Evolutionary conservation across 2,797 vertebrate species (phyloP).

Genomic region (Chiroxiphia lanceolata): DNA sequence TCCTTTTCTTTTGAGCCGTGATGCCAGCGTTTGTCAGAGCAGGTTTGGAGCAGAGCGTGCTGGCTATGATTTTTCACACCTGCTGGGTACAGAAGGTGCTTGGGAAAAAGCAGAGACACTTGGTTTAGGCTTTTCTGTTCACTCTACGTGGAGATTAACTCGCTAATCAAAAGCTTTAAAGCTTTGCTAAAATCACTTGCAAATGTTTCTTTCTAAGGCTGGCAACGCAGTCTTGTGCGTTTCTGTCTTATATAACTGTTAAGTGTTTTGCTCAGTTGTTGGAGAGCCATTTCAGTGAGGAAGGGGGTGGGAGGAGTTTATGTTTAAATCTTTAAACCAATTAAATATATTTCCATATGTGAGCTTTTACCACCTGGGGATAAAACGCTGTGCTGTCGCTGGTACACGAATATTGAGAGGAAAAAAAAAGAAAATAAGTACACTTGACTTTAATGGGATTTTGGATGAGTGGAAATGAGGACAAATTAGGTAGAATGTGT

Average conservation of each 20-base stretch:
- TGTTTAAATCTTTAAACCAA: constrained; percentile 42
- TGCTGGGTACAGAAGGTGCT: accelerated
- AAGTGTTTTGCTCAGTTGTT: background rate
- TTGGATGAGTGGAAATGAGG: constrained; percentile 39
- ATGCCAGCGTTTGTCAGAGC: background rate
- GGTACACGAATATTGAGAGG: background rate
- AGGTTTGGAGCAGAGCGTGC: background rate
- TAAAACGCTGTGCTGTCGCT: background rate
- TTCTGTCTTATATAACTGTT: background rate
- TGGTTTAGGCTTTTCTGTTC: background rate
- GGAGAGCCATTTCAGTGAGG: background rate
- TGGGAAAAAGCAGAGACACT: background rate
- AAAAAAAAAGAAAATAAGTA: background rate
- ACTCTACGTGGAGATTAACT: background rate
- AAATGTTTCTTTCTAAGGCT: background rate
- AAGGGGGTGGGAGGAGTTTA: background rate
- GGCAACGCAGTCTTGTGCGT: accelerated
- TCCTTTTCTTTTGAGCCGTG: background rate
- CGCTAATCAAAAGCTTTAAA: background rate
- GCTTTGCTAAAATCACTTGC: background rate
- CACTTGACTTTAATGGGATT: constrained; percentile 37
- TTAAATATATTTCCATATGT: constrained; percentile 16
- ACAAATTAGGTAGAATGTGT: background rate
- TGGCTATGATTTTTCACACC: accelerated
- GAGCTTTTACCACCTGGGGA: constrained; percentile 10